phyloP scores from a whole-genome alignment of 2,797 vertebrate genomes.

The Psittacula derbiana region DNA sequence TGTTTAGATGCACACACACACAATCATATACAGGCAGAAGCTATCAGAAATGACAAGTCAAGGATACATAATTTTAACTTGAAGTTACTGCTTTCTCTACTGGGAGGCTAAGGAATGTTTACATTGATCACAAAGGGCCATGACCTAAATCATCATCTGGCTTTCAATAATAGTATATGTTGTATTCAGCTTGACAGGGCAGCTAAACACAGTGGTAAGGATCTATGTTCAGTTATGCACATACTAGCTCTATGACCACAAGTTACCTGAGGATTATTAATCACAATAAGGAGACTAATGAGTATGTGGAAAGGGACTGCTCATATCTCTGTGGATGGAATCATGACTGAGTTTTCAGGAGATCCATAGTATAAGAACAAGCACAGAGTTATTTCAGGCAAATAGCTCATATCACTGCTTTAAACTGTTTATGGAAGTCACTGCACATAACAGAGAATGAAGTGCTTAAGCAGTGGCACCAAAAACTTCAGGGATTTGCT shows the following conservation, averaged over 20 bases:
- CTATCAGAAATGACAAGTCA: not conserved
- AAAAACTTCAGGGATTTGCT: slow-evolving; percentile 28
- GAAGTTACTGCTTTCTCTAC: not conserved
- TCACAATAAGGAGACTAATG: not conserved
- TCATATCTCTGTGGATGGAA: not conserved
- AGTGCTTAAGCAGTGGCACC: not conserved
- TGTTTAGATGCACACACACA: not conserved
- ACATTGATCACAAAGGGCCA: not conserved
- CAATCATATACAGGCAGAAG: not conserved
- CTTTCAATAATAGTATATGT: not conserved
- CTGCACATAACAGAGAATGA: not conserved
- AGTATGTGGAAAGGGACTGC: not conserved
- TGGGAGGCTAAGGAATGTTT: not conserved
- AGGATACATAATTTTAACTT: not conserved
- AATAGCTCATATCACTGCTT: not conserved
- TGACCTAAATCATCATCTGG: not conserved
- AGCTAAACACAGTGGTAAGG: not conserved
- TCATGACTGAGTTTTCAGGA: not conserved
- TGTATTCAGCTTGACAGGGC: not conserved
- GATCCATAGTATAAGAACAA: not conserved
- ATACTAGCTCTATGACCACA: not conserved
- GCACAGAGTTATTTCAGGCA: not conserved
- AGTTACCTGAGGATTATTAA: not conserved
- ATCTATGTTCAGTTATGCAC: not conserved
- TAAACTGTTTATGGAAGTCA: slow-evolving; percentile 17